Percentiles rank a stretch among this genome's conserved stretches.
phyloP scores from a whole-genome alignment of 2,797 vertebrate genomes.

The Mormyrops attenuatus region DNA sequence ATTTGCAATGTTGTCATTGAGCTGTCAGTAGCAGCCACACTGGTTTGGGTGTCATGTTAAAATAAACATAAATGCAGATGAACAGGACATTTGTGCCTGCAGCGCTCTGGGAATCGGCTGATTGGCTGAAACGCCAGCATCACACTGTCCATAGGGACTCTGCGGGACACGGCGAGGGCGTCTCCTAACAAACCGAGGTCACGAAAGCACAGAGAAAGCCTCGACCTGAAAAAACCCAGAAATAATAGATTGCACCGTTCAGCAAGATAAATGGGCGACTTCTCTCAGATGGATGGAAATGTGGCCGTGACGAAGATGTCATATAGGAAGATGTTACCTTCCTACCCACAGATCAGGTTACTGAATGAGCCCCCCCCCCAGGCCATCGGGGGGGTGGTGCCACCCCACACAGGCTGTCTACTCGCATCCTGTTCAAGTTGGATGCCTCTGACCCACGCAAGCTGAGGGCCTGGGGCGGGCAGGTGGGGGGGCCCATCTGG shows the following conservation, averaged over 20 bases:
- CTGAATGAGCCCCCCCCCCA: background rate
- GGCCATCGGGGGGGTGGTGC: background rate
- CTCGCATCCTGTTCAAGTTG: background rate
- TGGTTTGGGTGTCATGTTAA: background rate
- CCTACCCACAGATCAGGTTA: background rate
- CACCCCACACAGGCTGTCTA: background rate
- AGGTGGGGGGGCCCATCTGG: background rate
- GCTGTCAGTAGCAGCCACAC: background rate
- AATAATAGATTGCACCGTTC: background rate
- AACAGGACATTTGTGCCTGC: background rate
- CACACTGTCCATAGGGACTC: background rate
- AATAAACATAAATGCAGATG: background rate
- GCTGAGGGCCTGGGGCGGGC: background rate
- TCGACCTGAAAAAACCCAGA: background rate
- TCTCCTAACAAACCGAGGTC: background rate
- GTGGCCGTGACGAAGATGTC: background rate
- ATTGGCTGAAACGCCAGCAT: background rate
- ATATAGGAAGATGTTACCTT: background rate
- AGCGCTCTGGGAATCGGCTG: background rate
- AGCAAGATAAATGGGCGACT: background rate
- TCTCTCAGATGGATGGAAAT: background rate
- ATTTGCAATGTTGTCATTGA: background rate
- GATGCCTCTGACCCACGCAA: background rate
- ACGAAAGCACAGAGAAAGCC: background rate
- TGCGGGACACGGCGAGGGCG: background rate